Conservation (phyloP, 2,888 invertebrate species). For the Zygothrica quintamaculata region DNA sequence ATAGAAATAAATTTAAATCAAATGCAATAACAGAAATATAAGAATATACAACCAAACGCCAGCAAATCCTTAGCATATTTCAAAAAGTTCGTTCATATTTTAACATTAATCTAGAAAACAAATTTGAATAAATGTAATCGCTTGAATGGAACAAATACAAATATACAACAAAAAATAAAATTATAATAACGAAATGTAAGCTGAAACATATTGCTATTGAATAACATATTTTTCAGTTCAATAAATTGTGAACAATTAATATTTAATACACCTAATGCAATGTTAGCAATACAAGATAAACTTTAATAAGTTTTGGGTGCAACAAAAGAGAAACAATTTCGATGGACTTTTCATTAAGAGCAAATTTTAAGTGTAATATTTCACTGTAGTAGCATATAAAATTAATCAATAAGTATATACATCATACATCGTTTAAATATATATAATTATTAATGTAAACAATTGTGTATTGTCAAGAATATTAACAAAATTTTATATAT, state of each 20-base stretch:
- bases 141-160: constrained; percentile 41
- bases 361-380: constrained; percentile 65
- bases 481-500: constrained; percentile 2
- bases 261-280: constrained; percentile 24
- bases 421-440: constrained; percentile 67
- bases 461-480: constrained; percentile 62
- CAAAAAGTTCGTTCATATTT: constrained; percentile 47
- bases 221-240: constrained; percentile 17
- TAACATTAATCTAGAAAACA: constrained; percentile 38
- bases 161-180: too few relatives aligned
- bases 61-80: constrained; percentile 41
- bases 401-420: constrained; percentile 57
- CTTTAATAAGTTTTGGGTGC: constrained; percentile 24
- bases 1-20: constrained; percentile 16
- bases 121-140: constrained; percentile 49
- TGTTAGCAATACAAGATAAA: constrained; percentile 24
- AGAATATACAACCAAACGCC: constrained; percentile 9
- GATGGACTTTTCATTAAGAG: constrained; percentile 46
- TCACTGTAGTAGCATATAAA: constrained; percentile 63
- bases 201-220: constrained; percentile 30
- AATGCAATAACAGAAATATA: not conserved
- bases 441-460: constrained; percentile 40
- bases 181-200: constrained; percentile 2
- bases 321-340: constrained; percentile 33
- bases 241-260: constrained; percentile 48